Evolutionary conservation across 2,888 invertebrate genomes (phyloP), one percentile per base, ranked within the genome.

Genomic region (Ornithoptera alexandrae): DNA sequence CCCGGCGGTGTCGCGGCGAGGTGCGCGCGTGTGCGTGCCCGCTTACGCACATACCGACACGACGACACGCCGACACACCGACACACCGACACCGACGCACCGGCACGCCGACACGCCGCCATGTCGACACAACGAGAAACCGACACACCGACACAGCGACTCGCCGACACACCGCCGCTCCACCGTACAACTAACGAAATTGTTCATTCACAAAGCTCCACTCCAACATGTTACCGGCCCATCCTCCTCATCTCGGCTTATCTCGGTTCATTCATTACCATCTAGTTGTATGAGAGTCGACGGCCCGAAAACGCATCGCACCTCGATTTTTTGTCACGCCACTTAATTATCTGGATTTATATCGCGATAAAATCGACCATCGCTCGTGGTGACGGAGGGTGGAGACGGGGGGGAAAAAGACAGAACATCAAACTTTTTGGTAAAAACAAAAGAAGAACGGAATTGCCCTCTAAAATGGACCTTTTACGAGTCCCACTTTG

Each of bases 331-430:
- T 91, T 92, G 91, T 92, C 90, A 87, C 89, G 88, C 86, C 88
- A 87, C 90, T 92, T 91, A 92, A 92, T 92, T 92, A 91, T 90
- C 89, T 84, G 85, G 88, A 88, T 92, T 89, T 90, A 90, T 89
- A 89, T 89, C 86, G 80, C 78, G 91, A 92, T 92, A 90, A 89
- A 86, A 88, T 85, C 88, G 79, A 84, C 78, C 79, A 74, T 73
- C 74, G 73, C 71, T 67, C 63, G 69, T 67, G 68, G 75, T 77
- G 75, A 79, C 77, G 46, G 46, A 66, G 59, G 1, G 56, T 5
- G 56, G 15, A 17, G 46, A 46, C 46, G 39, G 15, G 46, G 12
- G 46, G 2, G 15, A 74, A 78, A 79, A 76, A 78, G 74, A 12
- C 15, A 15, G 4, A 12, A 46, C 46, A 46, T 46, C 46, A 72